Conservation (phyloP, 2,113 vertebrate genomes). For the Pygathrix nemaeus region DNA sequence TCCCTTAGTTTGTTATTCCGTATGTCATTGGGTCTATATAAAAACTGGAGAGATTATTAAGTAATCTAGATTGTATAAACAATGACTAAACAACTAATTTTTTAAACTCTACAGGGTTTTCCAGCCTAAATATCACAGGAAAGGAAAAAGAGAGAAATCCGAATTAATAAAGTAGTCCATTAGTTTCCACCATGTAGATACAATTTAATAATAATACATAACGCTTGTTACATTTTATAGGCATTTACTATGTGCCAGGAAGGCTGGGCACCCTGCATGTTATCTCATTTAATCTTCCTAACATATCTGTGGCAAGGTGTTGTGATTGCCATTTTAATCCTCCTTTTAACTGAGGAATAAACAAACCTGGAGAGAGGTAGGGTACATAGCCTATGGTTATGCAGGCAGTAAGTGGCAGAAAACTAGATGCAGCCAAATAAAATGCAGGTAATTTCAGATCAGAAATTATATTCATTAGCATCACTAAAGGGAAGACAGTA, state of each 20-base stretch:
- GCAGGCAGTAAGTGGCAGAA: background rate
- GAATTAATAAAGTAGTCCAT: background rate
- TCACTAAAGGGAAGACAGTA: background rate
- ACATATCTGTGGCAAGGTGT: background rate
- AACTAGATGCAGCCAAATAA: background rate
- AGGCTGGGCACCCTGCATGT: background rate
- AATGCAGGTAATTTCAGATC: background rate
- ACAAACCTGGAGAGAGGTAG: background rate
- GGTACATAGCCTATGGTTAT: background rate
- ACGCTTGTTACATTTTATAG: background rate
- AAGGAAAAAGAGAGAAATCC: background rate
- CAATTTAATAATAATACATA: background rate
- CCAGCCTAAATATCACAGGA: background rate
- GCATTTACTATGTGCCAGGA: background rate
- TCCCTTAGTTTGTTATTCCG: background rate
- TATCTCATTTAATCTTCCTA: slow-evolving; percentile 39
- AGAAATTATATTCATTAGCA: background rate
- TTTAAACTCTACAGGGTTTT: background rate
- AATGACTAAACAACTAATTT: background rate
- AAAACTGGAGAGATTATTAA: background rate
- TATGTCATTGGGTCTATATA: background rate
- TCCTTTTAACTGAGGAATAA: slow-evolving; percentile 42
- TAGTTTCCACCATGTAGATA: background rate
- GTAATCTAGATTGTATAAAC: background rate
- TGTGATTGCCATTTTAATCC: background rate